Conservation (phyloP, 2,113 vertebrate species). For the Corynorhinus townsendii region DNA sequence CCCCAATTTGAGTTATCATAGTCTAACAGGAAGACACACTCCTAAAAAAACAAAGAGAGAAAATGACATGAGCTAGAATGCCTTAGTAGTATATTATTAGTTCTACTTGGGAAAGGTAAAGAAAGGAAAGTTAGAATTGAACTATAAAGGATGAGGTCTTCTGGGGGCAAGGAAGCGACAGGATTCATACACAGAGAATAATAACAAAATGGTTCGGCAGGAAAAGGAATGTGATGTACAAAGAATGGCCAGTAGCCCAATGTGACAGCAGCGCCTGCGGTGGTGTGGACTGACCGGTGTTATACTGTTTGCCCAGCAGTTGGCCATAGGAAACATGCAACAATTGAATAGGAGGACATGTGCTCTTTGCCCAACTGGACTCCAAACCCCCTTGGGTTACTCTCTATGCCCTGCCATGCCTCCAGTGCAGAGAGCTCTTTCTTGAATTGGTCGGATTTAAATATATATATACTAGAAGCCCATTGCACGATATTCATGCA, state of each 20-base stretch:
- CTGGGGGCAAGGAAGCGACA: not conserved
- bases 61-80: not conserved
- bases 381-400: not conserved
- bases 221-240: not conserved
- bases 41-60: not conserved
- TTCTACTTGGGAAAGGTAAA: not conserved
- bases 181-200: not conserved
- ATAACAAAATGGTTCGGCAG: not conserved
- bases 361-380: not conserved
- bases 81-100: not conserved
- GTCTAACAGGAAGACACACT: not conserved
- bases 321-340: not conserved
- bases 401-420: not conserved
- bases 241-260: not conserved
- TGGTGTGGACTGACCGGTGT: rapidly evolving
- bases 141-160: not conserved
- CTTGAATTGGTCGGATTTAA: not conserved
- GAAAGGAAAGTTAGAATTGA: not conserved
- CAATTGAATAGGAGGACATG: not conserved
- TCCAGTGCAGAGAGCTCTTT: not conserved
- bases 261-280: rapidly evolving
- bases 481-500: no score
- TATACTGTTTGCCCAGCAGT: not conserved
- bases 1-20: not conserved
- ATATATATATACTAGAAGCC: not conserved